Conservation (phyloP, 2,888 invertebrate species). For the Entomobrya proxima region DNA sequence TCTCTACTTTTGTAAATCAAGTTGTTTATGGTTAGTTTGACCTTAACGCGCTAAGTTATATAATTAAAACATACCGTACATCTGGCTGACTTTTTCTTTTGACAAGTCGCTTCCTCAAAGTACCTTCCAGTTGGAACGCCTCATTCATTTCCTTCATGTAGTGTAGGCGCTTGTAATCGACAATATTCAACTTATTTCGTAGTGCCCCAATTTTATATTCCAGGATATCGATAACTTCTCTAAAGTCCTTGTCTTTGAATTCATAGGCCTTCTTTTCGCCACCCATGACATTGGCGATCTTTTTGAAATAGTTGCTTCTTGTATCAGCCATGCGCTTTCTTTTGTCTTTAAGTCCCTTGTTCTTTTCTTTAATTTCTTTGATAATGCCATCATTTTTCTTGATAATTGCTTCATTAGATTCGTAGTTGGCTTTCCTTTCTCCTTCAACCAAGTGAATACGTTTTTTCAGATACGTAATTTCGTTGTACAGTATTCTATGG, state of each 20-base stretch:
- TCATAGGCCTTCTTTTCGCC: conserved; percentile 71
- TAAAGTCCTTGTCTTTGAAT: conserved; percentile 71
- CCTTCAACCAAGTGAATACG: conserved; percentile 74
- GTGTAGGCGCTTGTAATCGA: conserved; percentile 65
- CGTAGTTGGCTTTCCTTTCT: conserved; percentile 73
- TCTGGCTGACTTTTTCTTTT: conserved; percentile 20
- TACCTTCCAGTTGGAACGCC: conserved; percentile 68
- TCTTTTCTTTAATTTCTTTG: conserved; percentile 63
- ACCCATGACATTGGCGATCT: conserved; percentile 66
- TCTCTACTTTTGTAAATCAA: too few species aligned
- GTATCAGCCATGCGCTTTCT: conserved; percentile 51
- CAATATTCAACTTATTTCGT: conserved; percentile 71
- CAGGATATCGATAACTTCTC: conserved; percentile 71
- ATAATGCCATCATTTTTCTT: conserved; percentile 72
- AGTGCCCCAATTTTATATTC: conserved; percentile 73
- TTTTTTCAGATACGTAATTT: conserved; percentile 74
- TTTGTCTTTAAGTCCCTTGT: conserved; percentile 61
- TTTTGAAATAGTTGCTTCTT: conserved; percentile 67
- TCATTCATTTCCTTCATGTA: conserved; percentile 58
- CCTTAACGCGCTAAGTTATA: too few species aligned
- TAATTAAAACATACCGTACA: conserved; percentile 49
- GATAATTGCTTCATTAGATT: conserved; percentile 71
- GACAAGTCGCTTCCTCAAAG: conserved; percentile 38
- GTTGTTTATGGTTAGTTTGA: neutral
- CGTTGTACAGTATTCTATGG: conserved; percentile 70